Conservation (phyloP, 2,797 vertebrate species). For the Ataeniobius toweri region DNA sequence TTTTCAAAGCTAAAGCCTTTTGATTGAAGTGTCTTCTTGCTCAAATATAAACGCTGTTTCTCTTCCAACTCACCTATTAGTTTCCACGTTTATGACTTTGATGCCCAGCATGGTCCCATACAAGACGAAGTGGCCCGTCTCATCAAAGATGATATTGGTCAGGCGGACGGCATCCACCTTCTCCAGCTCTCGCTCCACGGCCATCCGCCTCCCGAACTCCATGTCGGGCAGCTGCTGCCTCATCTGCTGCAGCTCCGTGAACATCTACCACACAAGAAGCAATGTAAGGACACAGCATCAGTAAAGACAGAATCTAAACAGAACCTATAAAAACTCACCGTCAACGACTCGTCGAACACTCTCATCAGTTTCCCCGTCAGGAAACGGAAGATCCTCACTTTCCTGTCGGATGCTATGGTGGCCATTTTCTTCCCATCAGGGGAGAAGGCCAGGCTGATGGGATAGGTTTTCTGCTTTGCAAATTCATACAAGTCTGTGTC, state of each 20-base stretch:
- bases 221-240: conserved; percentile 97
- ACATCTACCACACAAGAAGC: conserved; percentile 84
- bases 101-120: conserved; percentile 99
- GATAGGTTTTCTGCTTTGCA: conserved; percentile 94
- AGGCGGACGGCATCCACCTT: conserved; percentile 94
- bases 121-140: conserved; percentile 97
- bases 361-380: conserved; percentile 95
- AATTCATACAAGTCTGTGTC: conserved; percentile 98
- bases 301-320: no score
- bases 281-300: not conserved
- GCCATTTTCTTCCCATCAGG: conserved; percentile 96
- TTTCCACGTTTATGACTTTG: conserved; percentile 98
- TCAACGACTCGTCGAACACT: conserved; percentile 95
- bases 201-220: conserved; percentile 98
- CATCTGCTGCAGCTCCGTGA: conserved; percentile 99
- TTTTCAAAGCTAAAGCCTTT: no score
- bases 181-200: conserved; percentile 94
- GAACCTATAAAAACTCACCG: conserved; percentile 79
- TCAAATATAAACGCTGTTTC: not conserved
- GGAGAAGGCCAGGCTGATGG: conserved; percentile 92
- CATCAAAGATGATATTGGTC: conserved; percentile 96
- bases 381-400: conserved; percentile 97
- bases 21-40: no score
- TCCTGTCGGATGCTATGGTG: conserved; percentile 93
- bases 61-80: conserved; percentile 83